Evolutionary conservation across 30 jellyfish, hydroid and myxozoan genomes (phyloP).

Genomic region (Pelagia noctiluca): DNA sequence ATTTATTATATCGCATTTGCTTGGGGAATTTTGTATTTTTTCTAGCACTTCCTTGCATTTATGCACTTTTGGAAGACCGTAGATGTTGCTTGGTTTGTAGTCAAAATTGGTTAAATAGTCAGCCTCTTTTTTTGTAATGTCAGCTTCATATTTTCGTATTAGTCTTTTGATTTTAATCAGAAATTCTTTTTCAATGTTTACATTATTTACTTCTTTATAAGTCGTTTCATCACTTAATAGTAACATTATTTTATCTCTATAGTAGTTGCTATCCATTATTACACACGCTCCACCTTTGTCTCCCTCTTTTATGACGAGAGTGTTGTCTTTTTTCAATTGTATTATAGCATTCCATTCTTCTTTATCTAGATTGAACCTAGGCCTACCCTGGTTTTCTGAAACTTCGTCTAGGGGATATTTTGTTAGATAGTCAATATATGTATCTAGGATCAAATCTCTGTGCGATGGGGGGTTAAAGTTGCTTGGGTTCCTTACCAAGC

Average conservation of each 20-base stretch:
- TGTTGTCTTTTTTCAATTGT: not conserved
- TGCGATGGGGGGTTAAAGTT: not conserved
- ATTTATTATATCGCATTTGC: not conserved
- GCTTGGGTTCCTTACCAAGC: not conserved
- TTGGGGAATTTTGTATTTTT: not conserved
- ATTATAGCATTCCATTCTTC: not conserved
- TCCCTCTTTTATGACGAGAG: not conserved
- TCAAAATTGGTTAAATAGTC: not conserved
- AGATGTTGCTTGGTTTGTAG: conserved; percentile 5
- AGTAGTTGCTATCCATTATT: not conserved
- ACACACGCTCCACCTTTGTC: not conserved
- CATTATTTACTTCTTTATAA: no score
- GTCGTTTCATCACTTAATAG: not conserved
- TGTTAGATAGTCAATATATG: not conserved
- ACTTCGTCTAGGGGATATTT: not conserved
- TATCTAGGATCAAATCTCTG: not conserved
- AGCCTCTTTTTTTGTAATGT: not conserved
- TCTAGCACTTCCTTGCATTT: not conserved
- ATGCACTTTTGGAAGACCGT: not conserved
- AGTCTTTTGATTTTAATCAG: not conserved
- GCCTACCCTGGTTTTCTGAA: not conserved
- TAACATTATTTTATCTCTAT: not conserved
- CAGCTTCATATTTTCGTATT: not conserved
- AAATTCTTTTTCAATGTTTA: not conserved
- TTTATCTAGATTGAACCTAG: not conserved